These are phyloP conservation scores for Cetonia aurata DNA, from an alignment of 2,888 invertebrate species.

Conservation along the genomic window DNA sequence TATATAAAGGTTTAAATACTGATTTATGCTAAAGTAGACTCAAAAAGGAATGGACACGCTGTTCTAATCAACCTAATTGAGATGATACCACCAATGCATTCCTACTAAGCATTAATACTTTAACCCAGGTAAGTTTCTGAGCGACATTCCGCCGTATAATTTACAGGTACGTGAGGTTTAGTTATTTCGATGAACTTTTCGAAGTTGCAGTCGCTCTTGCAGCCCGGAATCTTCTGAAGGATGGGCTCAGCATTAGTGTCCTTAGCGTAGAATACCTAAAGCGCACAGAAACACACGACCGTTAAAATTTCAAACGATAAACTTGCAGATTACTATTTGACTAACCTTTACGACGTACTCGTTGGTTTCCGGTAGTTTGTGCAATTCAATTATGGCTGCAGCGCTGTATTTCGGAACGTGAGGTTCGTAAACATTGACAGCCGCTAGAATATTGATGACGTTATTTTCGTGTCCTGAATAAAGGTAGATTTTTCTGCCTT, in stretches of 20 bases:
- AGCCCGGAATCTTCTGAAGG: slow-evolving; percentile 57
- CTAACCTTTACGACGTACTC: slow-evolving; percentile 61
- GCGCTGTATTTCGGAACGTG: slow-evolving; percentile 64
- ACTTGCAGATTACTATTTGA: neutral
- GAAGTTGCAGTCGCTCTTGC: slow-evolving; percentile 60
- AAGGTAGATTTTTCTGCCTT: slow-evolving; percentile 64
- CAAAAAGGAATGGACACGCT: too few relatives aligned
- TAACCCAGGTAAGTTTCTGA: slow-evolving; percentile 55
- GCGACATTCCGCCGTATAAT: slow-evolving; percentile 62
- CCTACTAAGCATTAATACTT: neutral
- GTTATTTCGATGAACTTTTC: slow-evolving; percentile 58
- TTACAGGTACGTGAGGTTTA: slow-evolving; percentile 57
- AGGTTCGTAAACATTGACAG: slow-evolving; percentile 67
- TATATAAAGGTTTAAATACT: neutral
- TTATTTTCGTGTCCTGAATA: slow-evolving; percentile 73
- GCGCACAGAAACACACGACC: neutral
- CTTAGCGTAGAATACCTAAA: slow-evolving; percentile 58
- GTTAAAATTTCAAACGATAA: neutral
- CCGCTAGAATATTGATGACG: slow-evolving; percentile 67
- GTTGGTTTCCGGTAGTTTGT: slow-evolving; percentile 53
- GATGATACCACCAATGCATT: neutral
- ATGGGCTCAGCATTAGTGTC: slow-evolving; percentile 56
- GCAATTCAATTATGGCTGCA: slow-evolving; percentile 61
- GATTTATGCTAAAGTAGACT: neutral
- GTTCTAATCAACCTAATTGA: too few relatives aligned